These are phyloP conservation scores for Apodemia zela DNA, from an alignment of 2,888 invertebrate species.

Conservation along the genomic window DNA sequence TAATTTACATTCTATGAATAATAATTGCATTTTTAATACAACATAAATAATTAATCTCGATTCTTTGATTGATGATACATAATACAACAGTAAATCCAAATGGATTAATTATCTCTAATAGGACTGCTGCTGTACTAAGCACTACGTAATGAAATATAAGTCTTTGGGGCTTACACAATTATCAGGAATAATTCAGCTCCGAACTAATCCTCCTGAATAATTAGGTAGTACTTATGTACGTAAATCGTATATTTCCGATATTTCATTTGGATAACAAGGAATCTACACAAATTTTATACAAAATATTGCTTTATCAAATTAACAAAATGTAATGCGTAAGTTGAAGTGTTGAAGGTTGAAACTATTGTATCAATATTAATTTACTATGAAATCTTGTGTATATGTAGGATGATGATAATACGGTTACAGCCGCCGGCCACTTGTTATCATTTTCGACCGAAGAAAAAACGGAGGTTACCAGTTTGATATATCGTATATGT, in stretches of 20 bases:
- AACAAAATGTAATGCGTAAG: too few relatives aligned
- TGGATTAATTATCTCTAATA: background rate
- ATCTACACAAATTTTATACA: background rate
- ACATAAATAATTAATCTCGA: background rate
- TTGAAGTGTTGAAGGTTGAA: too few relatives aligned
- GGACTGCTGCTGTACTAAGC: background rate
- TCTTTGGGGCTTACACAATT: slow-evolving; percentile 4
- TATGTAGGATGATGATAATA: too few relatives aligned
- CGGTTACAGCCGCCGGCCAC: too few relatives aligned
- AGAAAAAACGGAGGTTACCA: too few relatives aligned
- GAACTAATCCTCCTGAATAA: slow-evolving; percentile 8
- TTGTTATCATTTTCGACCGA: too few relatives aligned
- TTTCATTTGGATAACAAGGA: background rate
- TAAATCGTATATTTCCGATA: background rate
- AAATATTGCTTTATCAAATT: too few relatives aligned
- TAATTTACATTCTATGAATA: too few relatives aligned
- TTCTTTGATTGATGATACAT: background rate
- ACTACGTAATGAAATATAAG: slow-evolving; percentile 9
- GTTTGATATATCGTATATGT: too few relatives aligned
- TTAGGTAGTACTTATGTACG: background rate
- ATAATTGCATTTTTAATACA: background rate
- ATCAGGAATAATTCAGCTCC: slow-evolving; percentile 1
- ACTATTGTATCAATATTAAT: too few relatives aligned
- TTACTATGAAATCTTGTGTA: too few relatives aligned
- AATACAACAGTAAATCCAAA: slow-evolving; percentile 4